These are phyloP conservation scores for Uropetala carovei DNA, from an alignment of 2,888 invertebrate species.

Conservation along the genomic window DNA sequence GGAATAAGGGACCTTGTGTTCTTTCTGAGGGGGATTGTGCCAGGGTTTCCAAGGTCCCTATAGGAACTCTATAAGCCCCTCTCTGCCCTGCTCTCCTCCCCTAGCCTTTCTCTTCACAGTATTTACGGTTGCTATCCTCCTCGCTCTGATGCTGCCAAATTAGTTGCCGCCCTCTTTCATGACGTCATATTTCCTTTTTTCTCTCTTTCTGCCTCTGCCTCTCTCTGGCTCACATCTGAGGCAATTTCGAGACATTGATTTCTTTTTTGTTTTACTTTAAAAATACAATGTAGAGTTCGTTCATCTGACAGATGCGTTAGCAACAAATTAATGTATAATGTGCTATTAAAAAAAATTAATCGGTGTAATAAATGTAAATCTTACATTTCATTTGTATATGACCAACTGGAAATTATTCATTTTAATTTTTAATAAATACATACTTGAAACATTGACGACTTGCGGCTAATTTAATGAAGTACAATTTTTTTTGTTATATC, in stretches of 20 bases:
- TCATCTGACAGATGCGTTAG: no score
- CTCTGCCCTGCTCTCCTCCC: not conserved
- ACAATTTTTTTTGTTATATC: no score
- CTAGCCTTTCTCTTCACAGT: constrained; percentile 7
- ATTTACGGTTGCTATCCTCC: constrained; percentile 28
- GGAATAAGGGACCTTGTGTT: constrained; percentile 17
- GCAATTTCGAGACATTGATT: not conserved
- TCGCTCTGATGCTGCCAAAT: constrained; percentile 32
- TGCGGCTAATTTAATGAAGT: no score
- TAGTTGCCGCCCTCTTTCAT: constrained; percentile 6
- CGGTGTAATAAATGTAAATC: no score
- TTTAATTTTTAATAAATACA: no score
- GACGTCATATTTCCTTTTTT: not conserved
- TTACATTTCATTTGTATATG: no score
- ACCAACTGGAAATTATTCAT: no score
- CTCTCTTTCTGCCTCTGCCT: not conserved
- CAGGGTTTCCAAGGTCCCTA: constrained; percentile 6
- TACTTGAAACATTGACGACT: no score
- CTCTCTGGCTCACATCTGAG: not conserved
- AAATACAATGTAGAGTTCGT: not conserved
- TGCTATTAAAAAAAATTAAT: no score
- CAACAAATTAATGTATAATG: no score
- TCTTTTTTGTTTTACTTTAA: not conserved
- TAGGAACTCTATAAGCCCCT: constrained; percentile 32
- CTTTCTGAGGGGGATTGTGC: not conserved